Conservation (phyloP, 2,797 vertebrate species). For the Falco rusticolus region DNA sequence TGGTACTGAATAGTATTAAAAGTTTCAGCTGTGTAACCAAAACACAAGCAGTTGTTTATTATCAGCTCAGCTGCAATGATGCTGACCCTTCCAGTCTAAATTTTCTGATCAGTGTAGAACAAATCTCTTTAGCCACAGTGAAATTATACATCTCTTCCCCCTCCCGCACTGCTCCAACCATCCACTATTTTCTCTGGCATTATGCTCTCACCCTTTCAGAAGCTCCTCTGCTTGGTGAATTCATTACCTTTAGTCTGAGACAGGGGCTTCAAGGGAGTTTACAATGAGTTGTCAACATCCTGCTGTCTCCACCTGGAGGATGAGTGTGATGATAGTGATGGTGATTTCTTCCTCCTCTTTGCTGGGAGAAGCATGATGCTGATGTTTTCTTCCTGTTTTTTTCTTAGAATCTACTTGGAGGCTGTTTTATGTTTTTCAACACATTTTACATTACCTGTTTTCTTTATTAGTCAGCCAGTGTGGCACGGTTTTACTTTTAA, state of each 20-base stretch:
- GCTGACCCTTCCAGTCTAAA: background rate
- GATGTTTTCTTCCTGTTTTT: background rate
- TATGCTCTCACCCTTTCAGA: background rate
- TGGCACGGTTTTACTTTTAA: background rate
- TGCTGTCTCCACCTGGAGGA: background rate
- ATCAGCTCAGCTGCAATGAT: background rate
- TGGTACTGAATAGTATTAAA: background rate
- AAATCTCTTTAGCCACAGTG: background rate
- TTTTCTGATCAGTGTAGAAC: background rate
- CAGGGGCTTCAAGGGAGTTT: background rate
- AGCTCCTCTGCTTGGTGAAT: background rate
- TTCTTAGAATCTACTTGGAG: background rate
- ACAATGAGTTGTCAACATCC: background rate
- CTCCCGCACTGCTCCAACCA: background rate
- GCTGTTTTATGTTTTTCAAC: background rate
- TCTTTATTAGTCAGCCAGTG: background rate
- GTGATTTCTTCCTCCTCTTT: background rate
- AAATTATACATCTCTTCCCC: background rate
- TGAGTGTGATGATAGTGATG: background rate
- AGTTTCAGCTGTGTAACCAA: background rate
- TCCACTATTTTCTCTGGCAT: background rate
- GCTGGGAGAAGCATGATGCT: background rate
- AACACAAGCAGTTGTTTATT: background rate
- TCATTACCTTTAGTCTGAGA: background rate
- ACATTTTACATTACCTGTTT: fast-evolving